Conservation (phyloP, 2,113 vertebrate species). For the Microtus oregoni region DNA sequence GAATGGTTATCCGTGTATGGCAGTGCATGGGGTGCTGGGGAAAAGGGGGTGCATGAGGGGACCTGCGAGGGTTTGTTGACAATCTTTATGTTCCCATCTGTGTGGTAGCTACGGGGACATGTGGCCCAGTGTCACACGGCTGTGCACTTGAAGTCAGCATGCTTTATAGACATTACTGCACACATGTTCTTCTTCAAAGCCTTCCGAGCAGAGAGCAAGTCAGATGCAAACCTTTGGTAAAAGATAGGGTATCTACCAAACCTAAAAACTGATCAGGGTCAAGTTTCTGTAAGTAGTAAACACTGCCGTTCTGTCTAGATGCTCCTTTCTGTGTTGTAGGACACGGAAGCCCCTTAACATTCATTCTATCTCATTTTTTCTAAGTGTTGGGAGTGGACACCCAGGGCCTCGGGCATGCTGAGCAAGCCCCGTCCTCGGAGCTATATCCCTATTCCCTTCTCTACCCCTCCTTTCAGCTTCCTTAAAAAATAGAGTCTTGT, state of each 20-base stretch:
- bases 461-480: background rate
- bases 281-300: conserved; percentile 6
- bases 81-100: background rate
- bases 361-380: background rate
- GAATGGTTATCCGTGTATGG: background rate
- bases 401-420: background rate
- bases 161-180: background rate
- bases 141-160: background rate
- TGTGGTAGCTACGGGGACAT: background rate
- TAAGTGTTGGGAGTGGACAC: background rate
- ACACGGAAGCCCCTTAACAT: background rate
- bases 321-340: background rate
- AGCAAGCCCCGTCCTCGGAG: background rate
- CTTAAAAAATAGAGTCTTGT: background rate
- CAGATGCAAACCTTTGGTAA: background rate
- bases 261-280: background rate
- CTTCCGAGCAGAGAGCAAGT: background rate
- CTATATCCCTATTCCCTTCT: no score
- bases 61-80: background rate
- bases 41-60: background rate
- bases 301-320: background rate
- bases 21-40: background rate
- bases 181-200: background rate
- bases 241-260: background rate
- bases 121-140: background rate